Base-by-base conservation (phyloP, 2,113 vertebrate genomes). In the Tretioscincus oriximinensis region DNA sequence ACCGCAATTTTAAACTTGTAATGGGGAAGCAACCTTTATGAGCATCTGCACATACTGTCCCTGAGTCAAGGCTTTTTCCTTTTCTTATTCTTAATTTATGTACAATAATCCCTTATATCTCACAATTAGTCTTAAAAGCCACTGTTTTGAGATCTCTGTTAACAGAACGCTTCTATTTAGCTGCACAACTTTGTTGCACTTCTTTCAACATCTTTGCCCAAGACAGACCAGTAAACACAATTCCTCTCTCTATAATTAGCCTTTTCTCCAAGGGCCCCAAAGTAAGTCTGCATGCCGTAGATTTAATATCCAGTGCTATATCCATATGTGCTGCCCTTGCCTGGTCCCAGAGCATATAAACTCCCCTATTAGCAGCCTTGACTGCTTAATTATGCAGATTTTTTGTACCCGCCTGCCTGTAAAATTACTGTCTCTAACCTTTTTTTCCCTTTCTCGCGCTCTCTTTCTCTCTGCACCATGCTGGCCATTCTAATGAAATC, bases 301-400 rank as follows among this genome's bases (percentile, higher is more conserved):
- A 96, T 96, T 96, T 96, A 96, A 96, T 96, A 96, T 95, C 96
- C 94, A 96, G 93, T 92, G 93, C 95, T 95, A 93, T 96, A 96
- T 96, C 95, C 96, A 96, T 96, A 96, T 96, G 95, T 92, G 94
- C 95, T 95, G 95, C 95, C 95, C 95, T 96, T 95, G 94, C 94
- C 94, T 95, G 95, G 96, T 96, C 96, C 95, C 95, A 95, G 90
- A 95, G 94, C 96, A 96, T 95, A 96, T 96, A 96, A 96, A 96
- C 95, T 96, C 95, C 96, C 96, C 96, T 95, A 96, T 96, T 96
- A 96, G 96, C 95, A 96, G 94, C 93, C 95, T 95, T 96, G 96
- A 96, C 95, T 96, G 95, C 95, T 96, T 96, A 96, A 97, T 96
- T 96, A 96, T 97, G 95, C 96, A 96, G 95, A 96, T 96, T 96